A percentile compares a stretch with the other conserved stretches of the same genome.
Conservation (phyloP, 64 coral and sea anemone species). For the Pachyseris speciosa region DNA sequence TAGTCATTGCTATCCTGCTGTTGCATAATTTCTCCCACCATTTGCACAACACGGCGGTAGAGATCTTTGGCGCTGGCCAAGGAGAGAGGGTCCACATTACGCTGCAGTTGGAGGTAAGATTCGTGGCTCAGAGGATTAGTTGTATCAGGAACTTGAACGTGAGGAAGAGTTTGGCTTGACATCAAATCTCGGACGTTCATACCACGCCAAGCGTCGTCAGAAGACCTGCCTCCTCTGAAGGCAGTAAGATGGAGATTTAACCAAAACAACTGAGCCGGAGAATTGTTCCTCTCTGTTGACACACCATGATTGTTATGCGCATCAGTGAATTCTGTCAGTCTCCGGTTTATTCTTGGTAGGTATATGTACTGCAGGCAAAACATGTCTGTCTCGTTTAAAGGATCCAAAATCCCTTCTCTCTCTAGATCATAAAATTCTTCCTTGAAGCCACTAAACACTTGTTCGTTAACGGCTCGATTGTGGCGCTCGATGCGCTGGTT, state of each 20-base stretch:
- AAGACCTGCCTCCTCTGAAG: not conserved
- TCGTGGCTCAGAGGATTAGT: not conserved
- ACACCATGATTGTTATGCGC: constrained; percentile 74
- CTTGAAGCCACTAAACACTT: constrained; percentile 31
- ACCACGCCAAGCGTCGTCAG: not conserved
- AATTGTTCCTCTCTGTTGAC: constrained; percentile 40
- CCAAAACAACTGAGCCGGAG: constrained; percentile 60
- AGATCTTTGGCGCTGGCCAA: not conserved
- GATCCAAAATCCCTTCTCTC: constrained; percentile 54
- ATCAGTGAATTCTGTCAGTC: constrained; percentile 49
- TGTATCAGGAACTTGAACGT: constrained; percentile 16
- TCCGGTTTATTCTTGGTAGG: constrained; percentile 62
- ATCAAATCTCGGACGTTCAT: not conserved
- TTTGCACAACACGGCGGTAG: not conserved
- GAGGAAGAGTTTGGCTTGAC: not conserved
- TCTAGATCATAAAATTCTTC: constrained; percentile 60
- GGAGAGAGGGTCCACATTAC: not conserved
- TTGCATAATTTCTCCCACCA: not conserved
- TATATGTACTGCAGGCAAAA: constrained; percentile 71
- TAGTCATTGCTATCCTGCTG: not conserved
- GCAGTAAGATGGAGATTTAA: not conserved
- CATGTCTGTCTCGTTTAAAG: constrained; percentile 64
- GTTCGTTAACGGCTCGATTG: constrained; percentile 48
- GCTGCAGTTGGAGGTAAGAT: not conserved
- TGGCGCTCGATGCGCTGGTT: constrained; percentile 74